phyloP scores from a whole-genome alignment of 2,888 invertebrate species.

The Agriotes lineatus region DNA sequence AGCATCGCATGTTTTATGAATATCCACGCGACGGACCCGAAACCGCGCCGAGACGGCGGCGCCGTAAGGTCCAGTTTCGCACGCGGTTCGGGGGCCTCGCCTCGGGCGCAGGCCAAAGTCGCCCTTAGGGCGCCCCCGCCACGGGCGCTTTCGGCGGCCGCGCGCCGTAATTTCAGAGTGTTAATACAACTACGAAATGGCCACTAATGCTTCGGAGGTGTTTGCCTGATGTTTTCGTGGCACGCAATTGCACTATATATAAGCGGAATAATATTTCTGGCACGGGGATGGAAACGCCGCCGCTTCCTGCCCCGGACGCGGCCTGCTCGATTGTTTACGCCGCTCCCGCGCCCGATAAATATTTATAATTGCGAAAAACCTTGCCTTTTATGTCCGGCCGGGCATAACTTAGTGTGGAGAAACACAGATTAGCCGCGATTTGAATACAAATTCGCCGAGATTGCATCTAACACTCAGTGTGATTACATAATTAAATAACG shows the following conservation, averaged over 20 bases:
- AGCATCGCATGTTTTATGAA: constrained; percentile 48
- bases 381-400: too few species aligned
- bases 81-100: too few species aligned
- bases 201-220: constrained; percentile 66
- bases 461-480: too few species aligned
- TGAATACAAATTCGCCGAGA: too few species aligned
- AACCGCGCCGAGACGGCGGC: constrained; percentile 34
- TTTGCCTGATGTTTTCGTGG: constrained; percentile 63
- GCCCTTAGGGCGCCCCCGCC: constrained; percentile 16
- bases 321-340: background rate
- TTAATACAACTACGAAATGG: constrained; percentile 65
- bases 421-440: too few species aligned
- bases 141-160: constrained; percentile 35
- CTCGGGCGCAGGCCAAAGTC: too few species aligned
- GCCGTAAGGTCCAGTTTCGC: constrained; percentile 34
- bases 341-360: background rate
- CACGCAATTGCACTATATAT: constrained; percentile 58
- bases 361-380: background rate
- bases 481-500: too few species aligned
- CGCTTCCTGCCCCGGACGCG: background rate
- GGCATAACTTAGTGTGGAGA: too few species aligned
- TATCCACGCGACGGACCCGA: constrained; percentile 44
- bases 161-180: constrained; percentile 59
- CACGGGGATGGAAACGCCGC: constrained; percentile 5
- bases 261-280: constrained; percentile 21